Evolutionary conservation across 1,140 invertebrate species (phyloP).

Genomic region (Pentalonia nigronervosa): DNA sequence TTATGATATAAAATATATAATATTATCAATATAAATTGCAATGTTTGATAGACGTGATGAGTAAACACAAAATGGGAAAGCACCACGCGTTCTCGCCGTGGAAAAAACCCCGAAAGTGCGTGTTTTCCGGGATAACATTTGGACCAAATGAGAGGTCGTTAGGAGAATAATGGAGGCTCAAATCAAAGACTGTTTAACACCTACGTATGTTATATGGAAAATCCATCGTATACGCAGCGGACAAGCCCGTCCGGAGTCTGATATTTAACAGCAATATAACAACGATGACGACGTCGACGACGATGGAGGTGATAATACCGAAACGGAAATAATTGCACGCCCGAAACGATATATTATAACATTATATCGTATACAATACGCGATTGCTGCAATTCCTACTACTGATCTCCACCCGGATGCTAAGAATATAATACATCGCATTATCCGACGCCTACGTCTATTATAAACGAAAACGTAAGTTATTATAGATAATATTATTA

Average conservation of each 20-base stretch:
- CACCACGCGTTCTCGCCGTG: background rate
- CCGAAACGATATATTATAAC: background rate
- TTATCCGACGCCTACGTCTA: background rate
- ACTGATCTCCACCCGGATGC: background rate
- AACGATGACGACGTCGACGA: background rate
- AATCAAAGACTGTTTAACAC: background rate
- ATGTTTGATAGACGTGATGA: background rate
- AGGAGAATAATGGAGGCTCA: background rate
- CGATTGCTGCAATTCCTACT: background rate
- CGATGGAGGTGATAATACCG: background rate
- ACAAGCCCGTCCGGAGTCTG: background rate
- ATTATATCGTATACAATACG: background rate
- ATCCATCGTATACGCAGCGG: background rate
- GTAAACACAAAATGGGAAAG: background rate
- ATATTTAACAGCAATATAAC: background rate
- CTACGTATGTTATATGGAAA: background rate
- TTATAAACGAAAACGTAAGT: background rate
- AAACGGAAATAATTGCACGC: background rate
- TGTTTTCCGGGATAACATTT: background rate
- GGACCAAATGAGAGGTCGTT: background rate
- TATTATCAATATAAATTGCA: background rate
- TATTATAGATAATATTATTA: background rate
- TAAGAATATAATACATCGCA: background rate
- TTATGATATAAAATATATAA: background rate
- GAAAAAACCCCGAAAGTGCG: background rate